Evolutionary conservation across 2,113 vertebrate genomes (phyloP).

Genomic region (Caracal caracal): DNA sequence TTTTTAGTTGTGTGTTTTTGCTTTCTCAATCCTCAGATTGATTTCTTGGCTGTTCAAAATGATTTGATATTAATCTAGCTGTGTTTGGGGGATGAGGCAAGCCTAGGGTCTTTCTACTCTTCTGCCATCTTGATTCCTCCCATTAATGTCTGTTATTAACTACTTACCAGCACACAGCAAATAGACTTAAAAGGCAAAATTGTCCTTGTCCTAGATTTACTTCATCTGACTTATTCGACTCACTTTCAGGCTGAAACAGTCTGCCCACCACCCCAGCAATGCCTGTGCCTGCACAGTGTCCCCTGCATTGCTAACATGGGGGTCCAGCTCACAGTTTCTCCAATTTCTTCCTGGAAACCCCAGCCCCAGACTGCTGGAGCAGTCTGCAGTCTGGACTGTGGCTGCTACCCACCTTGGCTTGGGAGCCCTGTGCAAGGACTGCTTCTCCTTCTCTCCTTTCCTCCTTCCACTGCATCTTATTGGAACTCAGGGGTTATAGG

Average conservation of each 20-base stretch:
- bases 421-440: neutral
- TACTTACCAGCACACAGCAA: neutral
- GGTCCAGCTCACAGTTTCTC: too few species aligned
- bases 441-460: neutral
- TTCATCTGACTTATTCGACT: neutral
- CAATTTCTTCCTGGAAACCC: neutral
- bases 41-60: too few species aligned
- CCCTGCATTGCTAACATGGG: neutral
- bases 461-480: neutral
- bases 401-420: neutral
- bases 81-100: too few species aligned
- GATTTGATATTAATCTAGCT: too few species aligned
- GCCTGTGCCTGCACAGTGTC: neutral
- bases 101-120: too few species aligned
- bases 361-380: neutral
- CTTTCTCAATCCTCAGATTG: too few species aligned
- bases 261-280: neutral
- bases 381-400: neutral
- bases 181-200: neutral
- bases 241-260: neutral
- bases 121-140: too few species aligned
- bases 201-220: neutral
- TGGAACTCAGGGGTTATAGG: neutral
- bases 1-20: too few species aligned
- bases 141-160: neutral